Evolutionary conservation across 2,113 vertebrate species (phyloP).

Genomic region (Xenopus tropicalis): UCB_Xtro_10.0 CM004451.2:51915501-51916000

Average conservation of each 20-base stretch:
- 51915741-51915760: conserved; percentile 39
- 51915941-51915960: conserved; percentile 55
- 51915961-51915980: conserved; percentile 48
- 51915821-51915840: conserved; percentile 15
- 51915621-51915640: conserved; percentile 30
- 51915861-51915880: conserved; percentile 3
- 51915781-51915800: conserved; percentile 35
- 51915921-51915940: conserved; percentile 51
- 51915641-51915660: conserved; percentile 24
- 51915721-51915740: conserved; percentile 38
- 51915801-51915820: conserved; percentile 31
- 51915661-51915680: conserved; percentile 34
- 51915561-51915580: not conserved
- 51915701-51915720: conserved; percentile 31
- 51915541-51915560: not conserved
- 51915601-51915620: conserved; percentile 7
- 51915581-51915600: not conserved
- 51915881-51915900: conserved; percentile 48
- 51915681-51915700: conserved; percentile 21
- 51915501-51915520: not conserved
- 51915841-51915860: conserved; percentile 24
- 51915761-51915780: conserved; percentile 18
- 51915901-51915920: conserved; percentile 61
- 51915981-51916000: conserved; percentile 51
- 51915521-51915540: not conserved